Percentiles rank a stretch among this genome's conserved stretches.
Conservation (phyloP, 1,140 invertebrate species). For the Rhynchophorus ferrugineus region DNA sequence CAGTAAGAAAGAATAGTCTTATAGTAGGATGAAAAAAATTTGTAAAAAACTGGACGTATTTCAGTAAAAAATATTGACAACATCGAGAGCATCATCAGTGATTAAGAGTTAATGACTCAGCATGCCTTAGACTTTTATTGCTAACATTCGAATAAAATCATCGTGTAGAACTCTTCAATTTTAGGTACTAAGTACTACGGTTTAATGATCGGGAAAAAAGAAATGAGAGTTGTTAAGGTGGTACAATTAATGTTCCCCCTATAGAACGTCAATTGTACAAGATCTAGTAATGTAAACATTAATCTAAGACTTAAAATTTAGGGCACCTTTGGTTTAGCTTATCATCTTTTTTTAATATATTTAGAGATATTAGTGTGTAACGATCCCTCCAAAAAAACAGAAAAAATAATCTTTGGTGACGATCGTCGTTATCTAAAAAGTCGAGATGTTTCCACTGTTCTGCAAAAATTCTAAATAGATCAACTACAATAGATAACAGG, state of each 20-base stretch:
- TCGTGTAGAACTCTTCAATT: background rate
- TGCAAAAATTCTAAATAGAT: constrained; percentile 30
- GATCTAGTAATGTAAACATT: constrained; percentile 20
- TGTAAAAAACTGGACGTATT: constrained; percentile 24
- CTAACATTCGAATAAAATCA: constrained; percentile 4
- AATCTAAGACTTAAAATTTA: constrained; percentile 42
- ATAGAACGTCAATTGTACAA: constrained; percentile 6
- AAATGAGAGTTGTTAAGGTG: background rate
- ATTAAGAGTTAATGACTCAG: constrained; percentile 5
- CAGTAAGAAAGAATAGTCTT: background rate
- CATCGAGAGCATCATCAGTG: constrained; percentile 8
- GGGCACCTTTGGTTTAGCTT: constrained; percentile 46
- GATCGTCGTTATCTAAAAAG: constrained; percentile 15
- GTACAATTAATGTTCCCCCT: constrained; percentile 2
- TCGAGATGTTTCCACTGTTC: constrained; percentile 26
- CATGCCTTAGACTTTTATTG: constrained; percentile 6
- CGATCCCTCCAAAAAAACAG: constrained; percentile 12
- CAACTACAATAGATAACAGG: constrained; percentile 36
- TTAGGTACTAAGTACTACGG: constrained; percentile 9
- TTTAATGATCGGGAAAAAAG: constrained; percentile 6
- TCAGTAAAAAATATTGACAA: constrained; percentile 17
- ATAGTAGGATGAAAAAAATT: constrained; percentile 9
- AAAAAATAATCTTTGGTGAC: constrained; percentile 13
- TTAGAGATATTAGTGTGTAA: constrained; percentile 12
- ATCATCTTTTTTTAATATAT: constrained; percentile 30